Evolutionary conservation across 2,113 vertebrate genomes (phyloP).

Genomic region (Chitala chitala): DNA sequence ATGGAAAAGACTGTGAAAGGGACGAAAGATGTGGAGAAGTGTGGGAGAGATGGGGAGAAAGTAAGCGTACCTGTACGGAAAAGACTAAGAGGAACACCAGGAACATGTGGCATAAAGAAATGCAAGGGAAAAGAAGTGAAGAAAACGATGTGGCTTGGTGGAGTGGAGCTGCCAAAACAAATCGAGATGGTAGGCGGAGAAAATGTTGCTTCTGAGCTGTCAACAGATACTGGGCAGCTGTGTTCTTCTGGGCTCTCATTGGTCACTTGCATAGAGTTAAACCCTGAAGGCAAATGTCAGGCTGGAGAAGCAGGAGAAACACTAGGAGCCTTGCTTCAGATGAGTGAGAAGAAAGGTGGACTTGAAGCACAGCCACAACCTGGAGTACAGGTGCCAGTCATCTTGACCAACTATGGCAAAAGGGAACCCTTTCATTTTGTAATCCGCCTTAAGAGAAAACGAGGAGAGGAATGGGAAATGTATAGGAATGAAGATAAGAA

Average conservation of each 20-base stretch:
- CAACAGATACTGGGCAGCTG: neutral
- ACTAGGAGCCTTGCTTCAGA: neutral
- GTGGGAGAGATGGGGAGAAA: neutral
- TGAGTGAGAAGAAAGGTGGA: neutral
- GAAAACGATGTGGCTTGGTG: neutral
- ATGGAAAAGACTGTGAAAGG: neutral
- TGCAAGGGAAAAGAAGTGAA: slow-evolving; percentile 13
- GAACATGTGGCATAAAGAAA: slow-evolving; percentile 11
- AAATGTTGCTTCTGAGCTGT: neutral
- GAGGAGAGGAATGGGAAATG: slow-evolving; percentile 64
- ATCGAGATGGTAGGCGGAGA: neutral
- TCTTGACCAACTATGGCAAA: slow-evolving; percentile 22
- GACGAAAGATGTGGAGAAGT: neutral
- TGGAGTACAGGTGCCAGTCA: neutral
- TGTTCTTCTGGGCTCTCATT: neutral
- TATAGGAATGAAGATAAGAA: slow-evolving; percentile 30
- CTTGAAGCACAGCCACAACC: neutral
- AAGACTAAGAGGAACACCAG: neutral
- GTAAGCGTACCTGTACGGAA: neutral
- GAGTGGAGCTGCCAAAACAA: neutral
- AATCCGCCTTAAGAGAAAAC: slow-evolving; percentile 61
- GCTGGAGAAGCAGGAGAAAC: neutral
- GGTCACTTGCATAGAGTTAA: neutral
- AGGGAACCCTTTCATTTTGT: slow-evolving; percentile 48
- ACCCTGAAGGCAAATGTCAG: neutral